Base-by-base conservation (phyloP, 2,888 invertebrate genomes). In the Tethea ocularis region DNA sequence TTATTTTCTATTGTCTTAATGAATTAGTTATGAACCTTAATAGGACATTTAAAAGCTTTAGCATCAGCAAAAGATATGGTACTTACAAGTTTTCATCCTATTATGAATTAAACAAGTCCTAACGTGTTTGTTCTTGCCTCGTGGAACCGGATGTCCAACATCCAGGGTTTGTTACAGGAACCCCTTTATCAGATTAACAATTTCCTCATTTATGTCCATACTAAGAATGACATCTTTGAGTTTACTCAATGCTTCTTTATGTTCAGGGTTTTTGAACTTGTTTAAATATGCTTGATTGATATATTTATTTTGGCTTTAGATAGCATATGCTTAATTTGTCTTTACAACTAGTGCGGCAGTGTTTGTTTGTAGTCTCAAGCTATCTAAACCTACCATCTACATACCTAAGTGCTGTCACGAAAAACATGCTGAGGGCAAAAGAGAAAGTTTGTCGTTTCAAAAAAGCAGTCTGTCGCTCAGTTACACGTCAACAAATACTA, bases 371-470 rank as follows among this genome's bases (percentile, higher is more conserved):
- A 58, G 55, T 58, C 55, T 58, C 51, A 26, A 26, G 26, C 26
- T 26, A 26, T n/a, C 26, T 26, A 7, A 26, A 29, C 10, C n/a
- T n/a, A n/a, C n/a, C n/a, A n/a, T 2, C 10, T 46, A 54, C 54
- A 17, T 55, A 51, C 54, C 51, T 55, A 58, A 55, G 55, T 58
- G 54, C 33, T 56, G 20, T 51, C 22, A 20, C 24, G 15, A 15
- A 23, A 57, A 46, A 57, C n/a, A 69, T 69, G 63, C 60, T 63
- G 61, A 68, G 63, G 67, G 54, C 72, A 69, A 71, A 78, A 78
- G 75, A 76, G 82, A 83, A 83, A 82, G 79, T 72, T 13, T 60
- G 20, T 58, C 61, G 62, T 71, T 75, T 71, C 61, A 63, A 70
- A 62, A 74, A 72, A 74, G 46, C 20, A 13, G 54, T 53, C 26